Conservation (phyloP, 2,797 vertebrate genomes). For the Stomatorhinus walkeri region DNA sequence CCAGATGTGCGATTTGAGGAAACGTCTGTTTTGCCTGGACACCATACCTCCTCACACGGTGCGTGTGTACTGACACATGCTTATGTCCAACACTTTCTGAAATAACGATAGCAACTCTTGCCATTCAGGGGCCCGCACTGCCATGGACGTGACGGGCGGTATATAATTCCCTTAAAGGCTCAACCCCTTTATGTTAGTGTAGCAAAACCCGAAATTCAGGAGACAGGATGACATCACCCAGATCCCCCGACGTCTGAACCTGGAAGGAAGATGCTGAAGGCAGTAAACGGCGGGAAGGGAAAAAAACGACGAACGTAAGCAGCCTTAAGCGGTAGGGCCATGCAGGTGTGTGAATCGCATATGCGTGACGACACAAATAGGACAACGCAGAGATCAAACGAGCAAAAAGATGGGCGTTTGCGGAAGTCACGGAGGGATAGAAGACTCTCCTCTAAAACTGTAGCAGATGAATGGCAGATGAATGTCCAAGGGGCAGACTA, state of each 20-base stretch:
- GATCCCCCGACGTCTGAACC: not conserved
- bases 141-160: conserved; percentile 36
- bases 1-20: not conserved
- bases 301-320: not conserved
- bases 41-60: not conserved
- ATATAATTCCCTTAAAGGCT: conserved; percentile 50
- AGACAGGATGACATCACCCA: not conserved
- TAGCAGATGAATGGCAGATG: not conserved
- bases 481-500: not conserved
- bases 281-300: not conserved
- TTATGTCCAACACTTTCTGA: not conserved
- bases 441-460: not conserved
- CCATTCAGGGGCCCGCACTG: not conserved
- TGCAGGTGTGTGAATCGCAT: not conserved
- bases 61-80: not conserved
- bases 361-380: not conserved
- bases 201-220: not conserved
- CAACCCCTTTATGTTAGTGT: conserved; percentile 54
- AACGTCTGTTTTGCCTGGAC: not conserved
- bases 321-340: not conserved
- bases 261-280: not conserved
- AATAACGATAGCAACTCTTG: not conserved
- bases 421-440: not conserved
- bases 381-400: not conserved
- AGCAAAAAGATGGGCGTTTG: not conserved